Conservation (phyloP, 2,888 invertebrate species). For the Latrodectus hesperus region DNA sequence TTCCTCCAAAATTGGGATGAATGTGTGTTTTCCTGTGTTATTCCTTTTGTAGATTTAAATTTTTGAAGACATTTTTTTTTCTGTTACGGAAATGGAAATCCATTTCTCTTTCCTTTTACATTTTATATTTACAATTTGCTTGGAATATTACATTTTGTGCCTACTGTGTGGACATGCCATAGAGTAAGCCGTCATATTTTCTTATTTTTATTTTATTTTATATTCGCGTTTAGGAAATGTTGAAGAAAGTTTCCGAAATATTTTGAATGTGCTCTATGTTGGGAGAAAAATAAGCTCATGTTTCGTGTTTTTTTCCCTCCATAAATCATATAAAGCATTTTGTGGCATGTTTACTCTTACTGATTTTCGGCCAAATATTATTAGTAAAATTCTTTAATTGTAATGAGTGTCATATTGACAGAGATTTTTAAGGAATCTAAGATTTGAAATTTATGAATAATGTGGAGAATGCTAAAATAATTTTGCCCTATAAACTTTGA, state of each 20-base stretch:
- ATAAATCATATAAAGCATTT: too few relatives aligned
- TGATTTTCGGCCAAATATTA: too few relatives aligned
- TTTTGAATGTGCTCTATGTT: neutral
- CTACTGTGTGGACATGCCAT: conserved; percentile 4
- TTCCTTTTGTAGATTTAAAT: conserved; percentile 40
- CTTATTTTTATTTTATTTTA: neutral
- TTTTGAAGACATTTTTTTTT: conserved; percentile 6
- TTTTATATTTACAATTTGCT: conserved; percentile 44
- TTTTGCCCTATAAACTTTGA: too few relatives aligned
- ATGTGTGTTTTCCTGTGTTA: conserved; percentile 27
- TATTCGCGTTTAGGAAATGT: neutral
- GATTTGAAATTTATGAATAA: too few relatives aligned
- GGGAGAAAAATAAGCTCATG: neutral
- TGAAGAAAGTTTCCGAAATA: neutral
- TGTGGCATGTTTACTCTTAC: too few relatives aligned
- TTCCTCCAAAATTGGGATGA: conserved; percentile 19
- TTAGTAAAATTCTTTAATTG: too few relatives aligned
- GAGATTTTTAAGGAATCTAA: too few relatives aligned
- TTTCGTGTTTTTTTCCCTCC: too few relatives aligned
- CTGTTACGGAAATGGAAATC: conserved; percentile 40
- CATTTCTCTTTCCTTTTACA: conserved; percentile 32
- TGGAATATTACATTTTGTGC: conserved; percentile 28
- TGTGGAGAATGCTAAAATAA: too few relatives aligned
- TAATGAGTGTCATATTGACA: too few relatives aligned
- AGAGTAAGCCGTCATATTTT: neutral